These are phyloP conservation scores for Vulpes ferrilata DNA, from an alignment of 2,113 vertebrate species.

Conservation along the genomic window DNA sequence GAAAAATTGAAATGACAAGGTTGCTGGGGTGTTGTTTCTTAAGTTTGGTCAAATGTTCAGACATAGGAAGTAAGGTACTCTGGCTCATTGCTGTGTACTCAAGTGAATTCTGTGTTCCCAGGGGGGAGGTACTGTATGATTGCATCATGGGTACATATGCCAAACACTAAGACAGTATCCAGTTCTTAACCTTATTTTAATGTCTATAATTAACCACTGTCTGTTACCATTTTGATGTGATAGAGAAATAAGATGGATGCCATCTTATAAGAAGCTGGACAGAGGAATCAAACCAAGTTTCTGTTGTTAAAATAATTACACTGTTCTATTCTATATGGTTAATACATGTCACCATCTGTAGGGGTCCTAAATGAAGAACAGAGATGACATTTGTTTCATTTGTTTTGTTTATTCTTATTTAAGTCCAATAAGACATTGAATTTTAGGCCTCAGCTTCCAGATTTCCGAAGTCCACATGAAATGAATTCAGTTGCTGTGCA, in stretches of 20 bases:
- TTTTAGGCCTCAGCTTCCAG: not conserved
- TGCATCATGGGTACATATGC: not conserved
- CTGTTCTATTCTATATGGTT: not conserved
- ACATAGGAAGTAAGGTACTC: constrained; percentile 55
- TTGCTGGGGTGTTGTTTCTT: constrained; percentile 75
- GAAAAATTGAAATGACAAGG: constrained; percentile 74
- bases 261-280: not conserved
- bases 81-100: not conserved
- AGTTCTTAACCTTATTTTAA: not conserved
- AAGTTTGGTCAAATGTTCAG: constrained; percentile 59
- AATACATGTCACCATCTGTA: not conserved
- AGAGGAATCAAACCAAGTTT: not conserved
- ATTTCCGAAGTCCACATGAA: not conserved
- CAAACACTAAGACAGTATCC: not conserved
- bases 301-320: not conserved
- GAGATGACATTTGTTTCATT: not conserved
- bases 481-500: not conserved
- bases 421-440: not conserved
- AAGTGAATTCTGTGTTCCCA: not conserved
- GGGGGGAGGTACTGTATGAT: not conserved
- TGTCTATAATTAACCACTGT: not conserved
- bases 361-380: not conserved
- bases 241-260: not conserved
- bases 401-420: not conserved
- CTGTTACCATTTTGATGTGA: not conserved